Evolutionary conservation across 2,113 vertebrate genomes (phyloP), one percentile per base, ranked within the genome.

Genomic region (Neogobius melanostomus): DNA sequence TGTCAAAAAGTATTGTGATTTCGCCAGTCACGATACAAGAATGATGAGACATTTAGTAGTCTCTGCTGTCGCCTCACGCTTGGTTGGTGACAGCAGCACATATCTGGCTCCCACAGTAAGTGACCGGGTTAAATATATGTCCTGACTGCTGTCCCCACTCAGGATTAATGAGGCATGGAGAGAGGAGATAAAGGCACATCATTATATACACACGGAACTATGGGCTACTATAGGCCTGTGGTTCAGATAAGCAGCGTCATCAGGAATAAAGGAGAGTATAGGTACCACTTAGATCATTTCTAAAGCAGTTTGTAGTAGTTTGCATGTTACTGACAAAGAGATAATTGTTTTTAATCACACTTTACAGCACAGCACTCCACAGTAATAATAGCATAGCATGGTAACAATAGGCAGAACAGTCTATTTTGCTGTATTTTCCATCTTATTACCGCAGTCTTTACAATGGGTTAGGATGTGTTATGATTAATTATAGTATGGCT

Each of bases 71-170:
- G 10, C 16, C 17, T 28, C 54, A 57, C 54, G 54, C 21, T 57
- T 36, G 54, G 54, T 67, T 5, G 51, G 62, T 62, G 53, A 69
- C 68, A 75, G 87, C 73, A 77, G 80, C 79, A 83, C 83, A 82
- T 90, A 90, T 92, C 91, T 87, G 83, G 83, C 74, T 76, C 82
- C 81, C 78, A 84, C 91, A 91, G 89, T 79, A 87, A 85, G 87
- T 84, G 85, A 88, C 77, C 83, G 49, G 85, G 88, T 90, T 92
- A 90, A 90, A 91, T 36, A 89, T 78, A 82, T 86, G 75, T 89
- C 88, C 89, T 89, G 89, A 85, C 84, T 84, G 88, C 88, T 90
- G 89, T 91, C 90, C 85, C 79, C 73, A 84, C 78, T 89, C 74
- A 85, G 82, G 87, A 92, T 89, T 90, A 91, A 91, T 86, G 87